Evolutionary conservation across 2,797 vertebrate species (phyloP).

Genomic region (Hyperoplus lanceolatus): DNA sequence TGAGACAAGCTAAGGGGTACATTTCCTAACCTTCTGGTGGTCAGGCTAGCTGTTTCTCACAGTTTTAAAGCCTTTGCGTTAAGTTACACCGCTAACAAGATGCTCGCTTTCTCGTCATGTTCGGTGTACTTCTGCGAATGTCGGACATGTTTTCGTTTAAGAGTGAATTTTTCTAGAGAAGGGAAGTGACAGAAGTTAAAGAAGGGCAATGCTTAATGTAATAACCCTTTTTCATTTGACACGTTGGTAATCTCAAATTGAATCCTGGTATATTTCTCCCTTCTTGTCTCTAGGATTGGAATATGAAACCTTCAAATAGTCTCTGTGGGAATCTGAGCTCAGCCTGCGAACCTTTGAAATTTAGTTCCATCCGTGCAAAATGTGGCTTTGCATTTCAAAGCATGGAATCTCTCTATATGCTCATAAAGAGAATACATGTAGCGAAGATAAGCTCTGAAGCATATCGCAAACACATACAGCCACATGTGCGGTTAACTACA

Average conservation of each 20-base stretch:
- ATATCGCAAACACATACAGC: conserved; percentile 1
- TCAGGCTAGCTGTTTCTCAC: neutral
- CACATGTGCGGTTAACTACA: neutral
- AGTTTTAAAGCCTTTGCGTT: neutral
- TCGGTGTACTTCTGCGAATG: neutral
- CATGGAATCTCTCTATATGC: conserved; percentile 12
- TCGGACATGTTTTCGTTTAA: neutral
- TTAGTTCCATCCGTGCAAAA: conserved; percentile 8
- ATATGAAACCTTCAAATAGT: neutral
- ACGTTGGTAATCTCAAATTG: neutral
- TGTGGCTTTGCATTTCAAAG: conserved; percentile 45
- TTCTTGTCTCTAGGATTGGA: neutral
- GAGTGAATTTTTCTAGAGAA: neutral
- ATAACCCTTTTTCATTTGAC: neutral
- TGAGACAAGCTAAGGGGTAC: neutral
- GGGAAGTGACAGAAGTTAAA: neutral
- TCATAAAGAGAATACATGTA: conserved; percentile 3
- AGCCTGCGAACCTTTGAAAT: conserved; percentile 29
- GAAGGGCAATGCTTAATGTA: neutral
- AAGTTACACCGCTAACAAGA: neutral
- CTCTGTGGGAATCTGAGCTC: conserved; percentile 23
- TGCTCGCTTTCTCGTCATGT: neutral
- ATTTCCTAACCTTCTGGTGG: too few species aligned
- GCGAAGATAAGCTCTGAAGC: conserved; percentile 15
- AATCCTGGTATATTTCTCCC: neutral